Base-by-base conservation (phyloP, 2,888 invertebrate species). In the Polymixis flavicincta region DNA sequence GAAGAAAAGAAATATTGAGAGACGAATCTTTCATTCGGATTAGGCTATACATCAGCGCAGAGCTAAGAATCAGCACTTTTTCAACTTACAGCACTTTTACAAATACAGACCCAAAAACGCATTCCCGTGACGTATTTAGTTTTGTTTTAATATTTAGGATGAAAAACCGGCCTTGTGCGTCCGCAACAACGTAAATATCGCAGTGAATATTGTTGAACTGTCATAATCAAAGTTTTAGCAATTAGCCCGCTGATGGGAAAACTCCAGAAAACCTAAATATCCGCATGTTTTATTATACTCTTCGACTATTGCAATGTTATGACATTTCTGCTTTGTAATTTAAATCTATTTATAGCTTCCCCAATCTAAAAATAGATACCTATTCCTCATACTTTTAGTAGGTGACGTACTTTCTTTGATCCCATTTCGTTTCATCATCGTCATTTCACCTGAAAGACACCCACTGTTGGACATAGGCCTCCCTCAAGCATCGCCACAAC, bases 271-370 rank as follows among this genome's bases (percentile, higher is more conserved):
- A 14, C 9, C 0, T 14, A 25, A n/a, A 6, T 68, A 14, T 22
- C 9, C 42, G 25, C 54, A 67, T 19, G 25, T 8, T 42, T n/a
- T 28, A 17, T 4, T 32, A 45, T 1, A 61, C 42, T 28, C 45
- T n/a, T 45, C 45, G 22, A 22, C 17, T 17, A 45, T 28, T 22
- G 9, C 25, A 55, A 6, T 37, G 28, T 45, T 45, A n/a, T 28
- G 28, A 61, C 42, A 28, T 7, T 17, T 63, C 45, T 11, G 61
- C 63, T 17, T 4, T 22, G n/a, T 11, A 37, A 60, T 60, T 60
- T 7, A 22, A 32, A 32, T 19, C 60, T 61, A 68, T 68, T 17
- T 68, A 68, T 68, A 68, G 68, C 22, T 68, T 28, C 68, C 22
- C 60, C 45, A 42, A 14, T 14, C n/a, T 28, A 42, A 25, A 59